Evolutionary conservation across 2,113 vertebrate genomes (phyloP).

Genomic region (Halichoerus grypus): DNA sequence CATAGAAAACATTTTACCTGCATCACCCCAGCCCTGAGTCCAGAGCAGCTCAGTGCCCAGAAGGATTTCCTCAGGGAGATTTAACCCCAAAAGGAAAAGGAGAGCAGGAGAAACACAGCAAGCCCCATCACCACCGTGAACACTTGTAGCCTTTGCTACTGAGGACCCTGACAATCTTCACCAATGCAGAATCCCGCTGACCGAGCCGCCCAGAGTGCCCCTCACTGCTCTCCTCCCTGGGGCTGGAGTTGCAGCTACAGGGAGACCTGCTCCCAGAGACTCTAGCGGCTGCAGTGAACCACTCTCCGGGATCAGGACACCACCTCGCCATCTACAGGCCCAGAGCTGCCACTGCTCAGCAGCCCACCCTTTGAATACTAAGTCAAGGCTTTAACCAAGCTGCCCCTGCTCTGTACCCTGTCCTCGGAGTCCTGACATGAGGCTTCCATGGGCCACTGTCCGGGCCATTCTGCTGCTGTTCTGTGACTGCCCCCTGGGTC

Average conservation of each 20-base stretch:
- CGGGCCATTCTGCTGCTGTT: neutral
- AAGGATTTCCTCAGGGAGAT: neutral
- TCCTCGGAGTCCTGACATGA: neutral
- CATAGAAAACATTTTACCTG: neutral
- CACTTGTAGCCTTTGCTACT: neutral
- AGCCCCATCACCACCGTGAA: too few relatives aligned
- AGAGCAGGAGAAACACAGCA: neutral
- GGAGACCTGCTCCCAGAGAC: neutral
- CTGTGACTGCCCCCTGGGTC: neutral
- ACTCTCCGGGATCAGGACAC: neutral
- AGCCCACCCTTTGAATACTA: neutral
- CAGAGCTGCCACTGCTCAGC: neutral
- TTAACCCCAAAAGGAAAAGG: neutral
- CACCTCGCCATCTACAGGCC: neutral
- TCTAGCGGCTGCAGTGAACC: neutral
- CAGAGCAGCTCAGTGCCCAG: neutral
- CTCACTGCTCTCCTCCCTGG: neutral
- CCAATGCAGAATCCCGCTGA: neutral
- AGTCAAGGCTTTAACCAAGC: neutral
- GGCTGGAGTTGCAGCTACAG: neutral
- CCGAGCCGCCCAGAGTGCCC: neutral
- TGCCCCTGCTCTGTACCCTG: neutral
- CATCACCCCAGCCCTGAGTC: neutral
- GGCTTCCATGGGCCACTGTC: neutral
- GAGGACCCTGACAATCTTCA: neutral